These are phyloP conservation scores for Heliconius congener DNA, from an alignment of 1,140 invertebrate species.

Conservation along the genomic window DNA sequence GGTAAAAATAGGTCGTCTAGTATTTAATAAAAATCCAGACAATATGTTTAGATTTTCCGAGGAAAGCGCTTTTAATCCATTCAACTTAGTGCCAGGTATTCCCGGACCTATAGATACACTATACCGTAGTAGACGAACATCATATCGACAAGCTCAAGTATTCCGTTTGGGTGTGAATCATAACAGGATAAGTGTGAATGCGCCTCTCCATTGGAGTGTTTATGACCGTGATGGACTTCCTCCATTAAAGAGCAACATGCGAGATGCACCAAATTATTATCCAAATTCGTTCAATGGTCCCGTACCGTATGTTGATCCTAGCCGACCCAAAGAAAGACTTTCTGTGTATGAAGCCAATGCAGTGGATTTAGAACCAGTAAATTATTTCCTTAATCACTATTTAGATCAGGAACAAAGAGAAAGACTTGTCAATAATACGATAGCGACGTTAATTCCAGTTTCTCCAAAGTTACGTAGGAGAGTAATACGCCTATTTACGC, in stretches of 20 bases:
- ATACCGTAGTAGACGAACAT: constrained; percentile 91
- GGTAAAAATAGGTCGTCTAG: constrained; percentile 91
- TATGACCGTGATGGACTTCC: constrained; percentile 91
- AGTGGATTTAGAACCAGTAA: constrained; percentile 51
- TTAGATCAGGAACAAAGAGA: constrained; percentile 47
- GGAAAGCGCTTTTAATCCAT: constrained; percentile 92
- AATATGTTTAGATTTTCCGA: constrained; percentile 94
- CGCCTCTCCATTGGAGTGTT: constrained; percentile 88
- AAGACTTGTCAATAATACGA: constrained; percentile 52
- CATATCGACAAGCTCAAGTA: constrained; percentile 93
- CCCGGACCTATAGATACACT: constrained; percentile 92
- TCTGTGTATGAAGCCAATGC: constrained; percentile 48
- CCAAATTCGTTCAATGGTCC: constrained; percentile 96
- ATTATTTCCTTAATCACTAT: constrained; percentile 56
- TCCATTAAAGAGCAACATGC: constrained; percentile 83
- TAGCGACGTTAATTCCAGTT: constrained; percentile 34
- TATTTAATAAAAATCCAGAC: constrained; percentile 89
- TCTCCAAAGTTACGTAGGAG: constrained; percentile 38
- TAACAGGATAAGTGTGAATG: constrained; percentile 93
- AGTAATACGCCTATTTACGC: constrained; percentile 41
- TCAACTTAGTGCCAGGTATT: constrained; percentile 93
- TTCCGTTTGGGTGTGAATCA: constrained; percentile 93
- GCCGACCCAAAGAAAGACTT: constrained; percentile 43
- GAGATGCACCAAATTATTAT: constrained; percentile 94
- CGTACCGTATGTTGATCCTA: constrained; percentile 54